A percentile compares a stretch with the other conserved stretches of the same genome.
Conservation (phyloP, 2,888 invertebrate species). For the Herminia tarsipennalis region DNA sequence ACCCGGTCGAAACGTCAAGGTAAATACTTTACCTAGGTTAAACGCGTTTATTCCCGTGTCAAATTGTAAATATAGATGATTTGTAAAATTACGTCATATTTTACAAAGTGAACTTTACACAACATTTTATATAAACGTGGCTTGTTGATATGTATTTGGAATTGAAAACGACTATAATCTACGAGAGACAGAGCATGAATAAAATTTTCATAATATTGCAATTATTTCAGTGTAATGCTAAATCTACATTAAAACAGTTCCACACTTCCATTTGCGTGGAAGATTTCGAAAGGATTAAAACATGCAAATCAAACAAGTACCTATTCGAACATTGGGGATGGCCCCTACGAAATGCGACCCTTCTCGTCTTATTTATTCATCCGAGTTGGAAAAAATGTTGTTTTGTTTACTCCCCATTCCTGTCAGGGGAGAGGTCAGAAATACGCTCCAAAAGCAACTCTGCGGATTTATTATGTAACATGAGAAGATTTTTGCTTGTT, state of each 20-base stretch:
- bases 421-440: constrained; percentile 60
- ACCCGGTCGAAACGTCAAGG: too few relatives aligned
- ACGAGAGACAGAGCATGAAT: constrained; percentile 32
- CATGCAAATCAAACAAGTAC: constrained; percentile 82
- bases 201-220: constrained; percentile 34
- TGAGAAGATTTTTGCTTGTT: constrained; percentile 68
- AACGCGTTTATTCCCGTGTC: too few relatives aligned
- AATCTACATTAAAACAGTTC: constrained; percentile 45
- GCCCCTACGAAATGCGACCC: constrained; percentile 69
- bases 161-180: not conserved
- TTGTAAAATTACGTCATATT: not conserved
- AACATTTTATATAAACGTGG: too few relatives aligned
- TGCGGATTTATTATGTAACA: constrained; percentile 63
- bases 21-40: too few relatives aligned
- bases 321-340: constrained; percentile 70
- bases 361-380: constrained; percentile 83
- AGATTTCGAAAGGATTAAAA: constrained; percentile 81
- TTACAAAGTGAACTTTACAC: too few relatives aligned
- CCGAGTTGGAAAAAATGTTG: constrained; percentile 79
- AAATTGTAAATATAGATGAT: too few relatives aligned
- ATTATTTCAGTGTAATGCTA: constrained; percentile 30
- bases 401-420: constrained; percentile 77
- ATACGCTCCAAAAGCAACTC: constrained; percentile 63
- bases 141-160: not conserved
- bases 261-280: constrained; percentile 58